Conservation (phyloP, 1,140 invertebrate genomes). For the Drosophila micromelanica region DNA sequence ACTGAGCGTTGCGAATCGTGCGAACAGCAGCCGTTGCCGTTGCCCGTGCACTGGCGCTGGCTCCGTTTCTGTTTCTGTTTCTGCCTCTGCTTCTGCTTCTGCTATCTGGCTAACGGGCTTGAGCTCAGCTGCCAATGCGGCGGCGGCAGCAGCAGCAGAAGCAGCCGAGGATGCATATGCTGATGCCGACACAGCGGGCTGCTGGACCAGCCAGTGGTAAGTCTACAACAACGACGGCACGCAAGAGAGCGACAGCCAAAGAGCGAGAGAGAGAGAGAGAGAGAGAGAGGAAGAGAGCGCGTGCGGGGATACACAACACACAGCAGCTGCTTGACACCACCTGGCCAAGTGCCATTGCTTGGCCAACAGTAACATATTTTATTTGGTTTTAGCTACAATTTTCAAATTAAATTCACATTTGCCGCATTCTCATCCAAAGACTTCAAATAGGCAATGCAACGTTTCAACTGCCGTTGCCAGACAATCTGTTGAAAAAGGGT, state of each 20-base stretch:
- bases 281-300: slow-evolving; percentile 17
- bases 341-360: slow-evolving; percentile 9
- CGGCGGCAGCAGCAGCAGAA: slow-evolving; percentile 15
- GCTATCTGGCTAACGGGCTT: slow-evolving; percentile 35
- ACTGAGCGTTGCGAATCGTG: slow-evolving; percentile 39
- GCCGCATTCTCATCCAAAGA: background rate
- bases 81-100: slow-evolving; percentile 29
- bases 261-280: background rate
- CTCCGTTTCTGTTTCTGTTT: slow-evolving; percentile 47
- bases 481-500: background rate
- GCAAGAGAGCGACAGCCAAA: slow-evolving; percentile 12
- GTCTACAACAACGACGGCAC: slow-evolving; percentile 22
- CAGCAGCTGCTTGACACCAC: slow-evolving; percentile 27
- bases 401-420: slow-evolving; percentile 16
- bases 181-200: slow-evolving; percentile 24
- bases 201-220: slow-evolving; percentile 38
- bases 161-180: slow-evolving; percentile 41
- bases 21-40: slow-evolving; percentile 59
- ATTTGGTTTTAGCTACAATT: slow-evolving; percentile 7
- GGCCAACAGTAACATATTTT: slow-evolving; percentile 8
- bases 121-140: slow-evolving; percentile 33
- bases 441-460: background rate
- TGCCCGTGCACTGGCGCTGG: slow-evolving; percentile 54
- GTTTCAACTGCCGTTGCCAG: background rate
- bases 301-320: slow-evolving; percentile 29